phyloP scores from a whole-genome alignment of 2,797 vertebrate genomes.

The Dermochelys coriacea region DNA sequence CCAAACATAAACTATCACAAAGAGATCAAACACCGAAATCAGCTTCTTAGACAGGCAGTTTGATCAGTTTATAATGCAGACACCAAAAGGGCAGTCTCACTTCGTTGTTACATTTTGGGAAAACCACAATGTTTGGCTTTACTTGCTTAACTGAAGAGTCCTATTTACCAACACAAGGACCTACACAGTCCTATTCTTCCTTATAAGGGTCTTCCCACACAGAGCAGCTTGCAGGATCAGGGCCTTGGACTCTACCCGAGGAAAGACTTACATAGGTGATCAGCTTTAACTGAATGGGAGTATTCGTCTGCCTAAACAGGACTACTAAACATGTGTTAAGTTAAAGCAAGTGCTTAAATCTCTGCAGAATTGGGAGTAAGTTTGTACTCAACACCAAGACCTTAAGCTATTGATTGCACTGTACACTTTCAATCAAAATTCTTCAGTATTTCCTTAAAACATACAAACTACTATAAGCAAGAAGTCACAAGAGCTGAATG shows the following conservation, averaged over 20 bases:
- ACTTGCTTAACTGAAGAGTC: neutral
- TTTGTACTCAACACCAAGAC: fast-evolving
- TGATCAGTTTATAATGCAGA: neutral
- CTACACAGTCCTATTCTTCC: neutral
- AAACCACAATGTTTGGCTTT: neutral
- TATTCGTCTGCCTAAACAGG: fast-evolving
- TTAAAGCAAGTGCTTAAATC: fast-evolving
- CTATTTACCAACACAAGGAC: fast-evolving
- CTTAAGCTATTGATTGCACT: neutral
- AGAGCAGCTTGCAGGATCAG: fast-evolving
- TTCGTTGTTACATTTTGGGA: neutral
- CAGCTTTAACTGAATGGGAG: fast-evolving
- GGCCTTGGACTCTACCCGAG: fast-evolving
- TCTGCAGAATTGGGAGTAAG: fast-evolving
- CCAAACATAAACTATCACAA: neutral
- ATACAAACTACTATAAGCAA: fast-evolving
- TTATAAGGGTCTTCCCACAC: neutral
- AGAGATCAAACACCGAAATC: neutral
- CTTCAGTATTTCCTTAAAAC: neutral
- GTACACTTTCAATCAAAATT: fast-evolving
- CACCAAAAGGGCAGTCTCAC: neutral
- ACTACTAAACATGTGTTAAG: neutral
- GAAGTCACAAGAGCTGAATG: fast-evolving
- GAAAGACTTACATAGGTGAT: neutral
- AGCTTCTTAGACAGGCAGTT: neutral